Base-by-base conservation (phyloP, 2,888 invertebrate species). In the Orchesella flavescens region DNA sequence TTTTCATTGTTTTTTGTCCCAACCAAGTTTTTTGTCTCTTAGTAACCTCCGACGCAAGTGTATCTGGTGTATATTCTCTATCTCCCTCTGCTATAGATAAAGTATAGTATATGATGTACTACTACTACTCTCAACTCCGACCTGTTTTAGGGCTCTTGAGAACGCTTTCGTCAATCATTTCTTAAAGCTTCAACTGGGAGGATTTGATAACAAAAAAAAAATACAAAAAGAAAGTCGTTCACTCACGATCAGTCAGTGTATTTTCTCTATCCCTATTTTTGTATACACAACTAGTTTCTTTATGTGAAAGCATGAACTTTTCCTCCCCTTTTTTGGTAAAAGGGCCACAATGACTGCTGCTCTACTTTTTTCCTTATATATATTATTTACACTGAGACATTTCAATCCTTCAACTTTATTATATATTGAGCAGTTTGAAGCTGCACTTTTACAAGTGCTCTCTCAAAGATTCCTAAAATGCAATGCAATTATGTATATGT, bases 301-400 rank as follows among this genome's bases (percentile, higher is more conserved):
- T 61, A 2, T 61, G 61, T 61, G 61, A 10, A 57, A 76, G 76
- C 76, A 76, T 76, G 76, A 53, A 12, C 49, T 15, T 49, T 10
- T 44, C 5, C 44, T 61, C 24, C 46, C n/a, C 5, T 66, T 55
- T 34, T 49, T 61, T 17, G 21, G n/a, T 46, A 13, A 76, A 66
- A 43, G 76, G 19, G 76, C 76, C 24, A 66, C 21, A 53, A 43
- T 55, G 76, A 76, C 76, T 76, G 76, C 76, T 76, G 55, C 23
- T 55, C 24, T 12, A 44, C 17, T 66, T 23, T 66, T 23, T 68
- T 66, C 43, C 57, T 53, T 23, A 44, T 66, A n/a, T 75, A 49
- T 34, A 74, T 49, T n/a, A 23, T 63, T 43, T 75, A 4, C 34
- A 34, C 34, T 34, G 34, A 34, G 7, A 34, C 34, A 43, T 75